A percentile compares a stretch with the other conserved stretches of the same genome.
Conservation (phyloP, 53 echinoderm and acorn worm species). For the Astropecten irregularis region DNA sequence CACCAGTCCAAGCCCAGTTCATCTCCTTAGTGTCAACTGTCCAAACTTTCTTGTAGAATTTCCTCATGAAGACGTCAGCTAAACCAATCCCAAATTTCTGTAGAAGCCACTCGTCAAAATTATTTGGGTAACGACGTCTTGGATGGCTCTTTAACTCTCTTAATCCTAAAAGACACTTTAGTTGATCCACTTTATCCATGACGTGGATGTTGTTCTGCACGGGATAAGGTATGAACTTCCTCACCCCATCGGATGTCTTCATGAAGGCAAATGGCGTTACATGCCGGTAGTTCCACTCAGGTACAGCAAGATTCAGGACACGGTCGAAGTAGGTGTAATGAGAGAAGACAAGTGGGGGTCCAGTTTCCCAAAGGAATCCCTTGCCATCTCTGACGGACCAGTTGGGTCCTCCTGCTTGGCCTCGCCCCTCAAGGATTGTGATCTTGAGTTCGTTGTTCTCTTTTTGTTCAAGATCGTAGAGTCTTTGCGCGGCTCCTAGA, state of each 20-base stretch:
- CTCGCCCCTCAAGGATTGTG: conserved; percentile 33
- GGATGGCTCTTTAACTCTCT: not conserved
- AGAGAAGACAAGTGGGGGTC: not conserved
- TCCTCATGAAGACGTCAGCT: no score
- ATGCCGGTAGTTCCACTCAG: conserved; percentile 37
- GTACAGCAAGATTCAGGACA: no score
- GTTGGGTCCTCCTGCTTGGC: conserved; percentile 17
- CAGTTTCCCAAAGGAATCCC: no score
- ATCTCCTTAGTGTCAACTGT: conserved; percentile 27
- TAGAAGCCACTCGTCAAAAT: conserved; percentile 52
- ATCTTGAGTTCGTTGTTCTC: not conserved
- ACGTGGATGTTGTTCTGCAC: no score
- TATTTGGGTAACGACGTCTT: not conserved
- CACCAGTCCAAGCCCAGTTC: conserved; percentile 40
- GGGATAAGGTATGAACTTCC: no score
- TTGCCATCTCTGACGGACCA: not conserved
- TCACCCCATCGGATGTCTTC: conserved; percentile 35
- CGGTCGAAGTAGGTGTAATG: no score
- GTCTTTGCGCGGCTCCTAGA: conserved; percentile 42
- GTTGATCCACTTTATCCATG: conserved; percentile 13
- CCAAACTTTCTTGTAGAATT: no score
- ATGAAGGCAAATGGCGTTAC: conserved; percentile 44
- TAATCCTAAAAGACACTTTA: conserved; percentile 7
- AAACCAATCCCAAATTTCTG: no score
- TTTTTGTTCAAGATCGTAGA: no score